Percentiles rank a stretch among this genome's conserved stretches.
phyloP scores from a whole-genome alignment of 1,140 invertebrate genomes.

The Pristionchus pacificus region DNA sequence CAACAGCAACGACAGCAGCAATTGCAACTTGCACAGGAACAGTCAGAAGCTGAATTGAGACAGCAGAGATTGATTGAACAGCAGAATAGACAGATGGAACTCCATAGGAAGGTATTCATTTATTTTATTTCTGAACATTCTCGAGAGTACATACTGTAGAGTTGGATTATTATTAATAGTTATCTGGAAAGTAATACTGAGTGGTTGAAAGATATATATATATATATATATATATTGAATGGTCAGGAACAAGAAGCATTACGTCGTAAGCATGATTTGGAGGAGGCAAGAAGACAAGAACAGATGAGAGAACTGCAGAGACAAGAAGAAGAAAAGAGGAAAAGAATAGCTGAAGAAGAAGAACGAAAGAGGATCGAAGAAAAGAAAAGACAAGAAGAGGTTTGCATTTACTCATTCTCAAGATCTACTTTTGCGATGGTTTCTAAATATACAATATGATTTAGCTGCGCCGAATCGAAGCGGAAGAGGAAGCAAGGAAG shows the following conservation, averaged over 20 bases:
- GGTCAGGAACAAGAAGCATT: slow-evolving; percentile 4
- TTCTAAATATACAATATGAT: not conserved
- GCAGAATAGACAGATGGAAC: slow-evolving; percentile 14
- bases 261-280: slow-evolving; percentile 9
- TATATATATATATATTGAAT: too few relatives aligned
- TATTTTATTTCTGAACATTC: not conserved
- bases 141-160: too few relatives aligned
- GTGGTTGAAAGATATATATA: too few relatives aligned
- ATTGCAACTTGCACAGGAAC: not conserved
- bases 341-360: slow-evolving; percentile 18
- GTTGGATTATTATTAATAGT: too few relatives aligned
- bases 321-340: slow-evolving; percentile 15
- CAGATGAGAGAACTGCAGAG: slow-evolving; percentile 23
- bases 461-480: not conserved
- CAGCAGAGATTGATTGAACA: slow-evolving; percentile 6
- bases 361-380: slow-evolving; percentile 15
- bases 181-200: too few relatives aligned
- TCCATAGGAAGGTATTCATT: not conserved
- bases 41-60: not conserved
- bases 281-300: slow-evolving; percentile 18
- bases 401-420: not conserved
- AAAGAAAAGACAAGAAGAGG: not conserved
- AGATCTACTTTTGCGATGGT: too few relatives aligned
- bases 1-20: slow-evolving; percentile 19
- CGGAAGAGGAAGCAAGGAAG: slow-evolving; percentile 5